Conservation (phyloP, 2,888 invertebrate genomes). For the Oscheius onirici region DNA sequence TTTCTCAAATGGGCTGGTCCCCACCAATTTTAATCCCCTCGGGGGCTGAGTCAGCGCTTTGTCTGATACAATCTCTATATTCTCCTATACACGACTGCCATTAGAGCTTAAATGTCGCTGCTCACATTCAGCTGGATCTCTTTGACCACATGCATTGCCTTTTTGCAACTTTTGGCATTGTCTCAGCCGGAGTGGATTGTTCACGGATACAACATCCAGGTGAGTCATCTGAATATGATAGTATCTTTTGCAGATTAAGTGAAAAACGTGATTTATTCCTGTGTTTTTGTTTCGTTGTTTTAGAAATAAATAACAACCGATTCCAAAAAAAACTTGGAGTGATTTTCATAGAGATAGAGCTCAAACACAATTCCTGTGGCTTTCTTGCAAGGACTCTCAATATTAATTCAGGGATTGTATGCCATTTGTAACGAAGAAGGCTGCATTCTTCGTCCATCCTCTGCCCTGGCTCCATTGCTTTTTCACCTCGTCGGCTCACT, state of each 20-base stretch:
- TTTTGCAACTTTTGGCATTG: constrained; percentile 24
- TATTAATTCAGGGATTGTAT: constrained; percentile 28
- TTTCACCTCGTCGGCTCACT: constrained; percentile 25
- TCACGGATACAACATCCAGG: constrained; percentile 29
- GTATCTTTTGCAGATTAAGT: too few relatives aligned
- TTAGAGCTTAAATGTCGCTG: constrained; percentile 21
- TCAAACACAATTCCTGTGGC: too few relatives aligned
- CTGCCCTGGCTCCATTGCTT: constrained; percentile 18
- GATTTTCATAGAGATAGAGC: too few relatives aligned
- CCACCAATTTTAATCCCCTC: constrained; percentile 23
- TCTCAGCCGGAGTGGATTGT: constrained; percentile 36
- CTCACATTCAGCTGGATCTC: constrained; percentile 24
- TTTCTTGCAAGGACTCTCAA: too few relatives aligned
- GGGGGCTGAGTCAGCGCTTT: constrained; percentile 29
- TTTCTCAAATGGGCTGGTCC: constrained; percentile 25
- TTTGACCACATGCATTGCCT: constrained; percentile 20
- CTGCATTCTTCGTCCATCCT: constrained; percentile 27
- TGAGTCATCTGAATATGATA: constrained; percentile 1
- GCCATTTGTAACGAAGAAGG: constrained; percentile 20
- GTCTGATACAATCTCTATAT: constrained; percentile 27
- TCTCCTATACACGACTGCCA: constrained; percentile 5
- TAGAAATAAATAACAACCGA: too few relatives aligned
- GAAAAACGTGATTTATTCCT: too few relatives aligned
- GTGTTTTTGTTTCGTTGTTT: too few relatives aligned
- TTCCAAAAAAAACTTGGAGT: too few relatives aligned